Conservation (phyloP, 2,797 vertebrate genomes). For the Novumbra hubbsi region DNA sequence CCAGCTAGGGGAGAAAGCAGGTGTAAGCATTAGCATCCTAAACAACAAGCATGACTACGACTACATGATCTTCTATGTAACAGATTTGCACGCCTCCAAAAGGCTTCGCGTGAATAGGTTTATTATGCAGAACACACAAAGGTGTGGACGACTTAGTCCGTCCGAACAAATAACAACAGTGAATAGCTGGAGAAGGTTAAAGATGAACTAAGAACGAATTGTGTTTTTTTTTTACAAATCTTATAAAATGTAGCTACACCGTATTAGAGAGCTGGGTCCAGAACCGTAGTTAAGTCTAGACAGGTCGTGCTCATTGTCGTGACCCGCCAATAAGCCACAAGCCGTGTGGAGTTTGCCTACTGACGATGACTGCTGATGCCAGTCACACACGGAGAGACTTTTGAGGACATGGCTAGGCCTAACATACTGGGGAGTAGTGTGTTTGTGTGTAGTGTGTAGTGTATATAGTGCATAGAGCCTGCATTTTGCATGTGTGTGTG, state of each 20-base stretch:
- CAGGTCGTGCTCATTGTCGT: not conserved
- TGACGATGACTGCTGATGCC: not conserved
- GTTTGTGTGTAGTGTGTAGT: not conserved
- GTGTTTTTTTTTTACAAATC: not conserved
- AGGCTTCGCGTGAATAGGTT: not conserved
- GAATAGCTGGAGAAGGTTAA: not conserved
- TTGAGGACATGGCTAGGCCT: conserved; percentile 3
- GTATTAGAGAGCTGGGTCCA: not conserved
- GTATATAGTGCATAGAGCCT: not conserved
- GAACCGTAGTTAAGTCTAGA: not conserved
- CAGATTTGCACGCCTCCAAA: not conserved
- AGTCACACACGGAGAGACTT: not conserved
- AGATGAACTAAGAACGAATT: not conserved
- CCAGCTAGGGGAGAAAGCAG: not conserved
- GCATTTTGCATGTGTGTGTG: conserved; percentile 5
- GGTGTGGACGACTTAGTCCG: not conserved
- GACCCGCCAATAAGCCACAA: not conserved
- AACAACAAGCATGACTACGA: not conserved
- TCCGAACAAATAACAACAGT: not conserved
- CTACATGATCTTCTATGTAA: not conserved
- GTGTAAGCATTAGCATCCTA: not conserved
- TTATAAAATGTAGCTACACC: not conserved
- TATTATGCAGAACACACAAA: not conserved
- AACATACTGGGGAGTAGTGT: not conserved
- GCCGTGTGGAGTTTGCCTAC: not conserved